Base-by-base conservation (phyloP, 2,113 vertebrate genomes). In the Hipposideros armiger region DNA sequence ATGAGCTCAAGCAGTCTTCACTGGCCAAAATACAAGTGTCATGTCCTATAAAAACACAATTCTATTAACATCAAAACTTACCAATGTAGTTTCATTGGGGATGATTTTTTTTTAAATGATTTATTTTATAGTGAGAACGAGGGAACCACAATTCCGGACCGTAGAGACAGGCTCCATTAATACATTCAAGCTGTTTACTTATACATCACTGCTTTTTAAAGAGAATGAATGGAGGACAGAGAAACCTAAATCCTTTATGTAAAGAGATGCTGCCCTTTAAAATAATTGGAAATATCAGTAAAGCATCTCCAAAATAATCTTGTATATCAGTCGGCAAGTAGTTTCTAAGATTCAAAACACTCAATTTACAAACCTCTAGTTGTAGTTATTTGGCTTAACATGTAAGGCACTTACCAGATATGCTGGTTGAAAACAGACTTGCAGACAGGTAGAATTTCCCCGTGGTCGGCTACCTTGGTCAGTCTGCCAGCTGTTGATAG, bases 171-270 rank as follows among this genome's bases (percentile, higher is more conserved):
- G 10, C 13, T 95, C 45, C 30, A 24, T 64, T 50, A n/a, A 45
- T 78, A 36, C 15, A 54, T 76, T 95, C 77, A 58, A 91, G 24
- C 45, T 91, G 16, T 82, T 67, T 73, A 74, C 32, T 92, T 91
- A 81, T 4, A 92, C 67, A 89, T 72, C 78, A 78, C 9, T 95
- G 56, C 69, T 92, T 96, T 95, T 22, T 93, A 45, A 16, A 93
- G 74, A 56, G 16, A 42, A 22, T 66, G 4, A 84, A 28, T 30
- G 1, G 67, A 92, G 19, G 47, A 28, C 30, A 66, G 52, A 95
- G 54, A 85, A 97, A 73, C 14, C 42, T 66, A 87, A 85, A 32
- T 52, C 20, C 26, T 92, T 47, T 28, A 17, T 86, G 13, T 40
- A 76, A 92, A 95, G 40, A 83, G 22, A 42, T 90, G 26, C 36